phyloP scores from a whole-genome alignment of 2,113 vertebrate genomes.

The Megatriorchis doriae region DNA sequence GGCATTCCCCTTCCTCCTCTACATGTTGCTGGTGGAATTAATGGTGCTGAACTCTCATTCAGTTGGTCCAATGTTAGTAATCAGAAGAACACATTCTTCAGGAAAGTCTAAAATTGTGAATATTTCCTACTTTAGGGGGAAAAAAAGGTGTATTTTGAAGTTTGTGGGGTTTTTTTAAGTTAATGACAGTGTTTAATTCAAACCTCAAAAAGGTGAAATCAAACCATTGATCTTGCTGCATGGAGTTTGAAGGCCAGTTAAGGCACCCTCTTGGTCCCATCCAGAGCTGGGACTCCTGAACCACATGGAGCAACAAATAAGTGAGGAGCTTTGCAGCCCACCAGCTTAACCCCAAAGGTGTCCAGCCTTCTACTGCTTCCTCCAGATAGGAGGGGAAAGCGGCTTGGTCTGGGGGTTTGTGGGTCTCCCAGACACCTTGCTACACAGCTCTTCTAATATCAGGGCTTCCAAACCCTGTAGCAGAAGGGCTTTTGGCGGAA shows the following conservation, averaged over 20 bases:
- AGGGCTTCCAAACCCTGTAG: not conserved
- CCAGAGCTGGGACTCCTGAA: not conserved
- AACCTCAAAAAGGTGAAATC: not conserved
- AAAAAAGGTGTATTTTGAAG: not conserved
- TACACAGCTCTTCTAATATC: not conserved
- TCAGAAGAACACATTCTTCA: not conserved
- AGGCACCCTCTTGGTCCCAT: not conserved
- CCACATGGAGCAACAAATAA: fast-evolving
- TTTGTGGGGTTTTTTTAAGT: not conserved
- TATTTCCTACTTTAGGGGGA: not conserved
- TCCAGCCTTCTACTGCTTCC: not conserved
- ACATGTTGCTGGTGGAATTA: not conserved
- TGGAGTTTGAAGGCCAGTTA: not conserved
- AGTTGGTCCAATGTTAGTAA: not conserved
- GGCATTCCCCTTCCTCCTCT: not conserved
- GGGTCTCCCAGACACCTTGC: not conserved
- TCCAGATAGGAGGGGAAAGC: not conserved
- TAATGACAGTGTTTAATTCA: not conserved
- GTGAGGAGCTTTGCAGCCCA: not conserved
- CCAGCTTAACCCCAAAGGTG: not conserved
- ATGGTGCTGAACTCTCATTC: not conserved
- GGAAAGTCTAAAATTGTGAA: not conserved
- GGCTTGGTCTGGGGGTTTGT: not conserved
- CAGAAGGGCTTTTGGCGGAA: not conserved
- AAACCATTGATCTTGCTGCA: not conserved